Base-by-base conservation (phyloP, 2,888 invertebrate species). In the Andrena camellia region DNA sequence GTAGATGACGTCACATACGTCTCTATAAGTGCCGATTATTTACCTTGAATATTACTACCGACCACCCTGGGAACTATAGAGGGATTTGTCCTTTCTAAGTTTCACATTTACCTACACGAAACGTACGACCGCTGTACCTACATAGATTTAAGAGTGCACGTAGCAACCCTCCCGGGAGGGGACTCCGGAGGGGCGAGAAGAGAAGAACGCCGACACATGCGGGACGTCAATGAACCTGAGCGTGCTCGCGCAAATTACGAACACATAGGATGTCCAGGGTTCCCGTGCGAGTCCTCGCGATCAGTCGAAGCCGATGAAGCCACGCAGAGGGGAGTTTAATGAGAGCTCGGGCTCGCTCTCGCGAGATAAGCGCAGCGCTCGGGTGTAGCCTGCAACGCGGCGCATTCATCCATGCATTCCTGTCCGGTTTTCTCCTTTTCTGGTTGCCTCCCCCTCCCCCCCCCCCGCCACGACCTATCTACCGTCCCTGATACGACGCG, bases 341-440 rank as follows among this genome's bases (percentile, higher is more conserved):
- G 86, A 86, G 85, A 78, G 74, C 62, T 72, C 31, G 68, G 68
- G 71, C 62, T 52, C 50, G 29, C 29, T 80, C 70, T 62, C 66
- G 78, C 66, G 73, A 87, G 88, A 88, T 86, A 88, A 88, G 86
- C 72, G 35, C 72, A 63, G 74, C 69, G 64, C 48, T 63, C 63
- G 78, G 62, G 71, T 52, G 66, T 73, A 78, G 76, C 63, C 62
- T 78, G 78, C 71, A 80, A 70, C 75, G 72, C 78, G 82, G 72
- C 83, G 88, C 88, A 86, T 83, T 89, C 87, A 84, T 85, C 84
- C 86, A 82, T 85, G 86, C 88, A 91, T 90, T 90, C 90, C 89
- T 86, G 87, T 86, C 87, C 87, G 89, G 90, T 90, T 90, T 88
- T 81, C 86, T 90, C 70, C 81, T 86, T 88, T 83, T 87, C 87